These are phyloP conservation scores for Coenonympha arcania DNA, from an alignment of 2,888 invertebrate species.

Conservation along the genomic window DNA sequence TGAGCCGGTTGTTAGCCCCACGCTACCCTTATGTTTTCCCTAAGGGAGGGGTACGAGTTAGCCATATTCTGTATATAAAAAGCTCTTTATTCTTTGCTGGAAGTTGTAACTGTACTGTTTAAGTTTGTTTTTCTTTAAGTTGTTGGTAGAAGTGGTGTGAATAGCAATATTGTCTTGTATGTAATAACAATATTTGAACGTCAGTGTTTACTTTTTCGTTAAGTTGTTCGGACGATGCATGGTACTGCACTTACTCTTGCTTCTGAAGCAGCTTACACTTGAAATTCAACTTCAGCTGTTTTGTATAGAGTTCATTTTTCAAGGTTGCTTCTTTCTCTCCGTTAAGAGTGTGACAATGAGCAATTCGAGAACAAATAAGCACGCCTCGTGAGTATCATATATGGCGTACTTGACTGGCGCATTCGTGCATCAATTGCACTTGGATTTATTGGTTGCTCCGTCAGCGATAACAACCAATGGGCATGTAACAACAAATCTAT, in stretches of 20 bases:
- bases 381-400: constrained; percentile 24
- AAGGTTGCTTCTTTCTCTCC: constrained; percentile 3
- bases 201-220: background rate
- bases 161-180: constrained; percentile 6
- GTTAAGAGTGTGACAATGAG: constrained; percentile 26
- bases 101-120: background rate
- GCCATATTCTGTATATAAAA: too few species aligned
- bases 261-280: background rate
- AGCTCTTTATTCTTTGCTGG: too few species aligned
- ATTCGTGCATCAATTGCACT: constrained; percentile 25
- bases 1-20: too few species aligned
- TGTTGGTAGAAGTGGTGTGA: background rate
- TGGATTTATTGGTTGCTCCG: constrained; percentile 19
- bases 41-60: too few species aligned
- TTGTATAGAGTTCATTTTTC: constrained; percentile 1
- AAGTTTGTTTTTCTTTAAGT: background rate
- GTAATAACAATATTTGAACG: constrained; percentile 6
- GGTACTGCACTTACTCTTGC: background rate
- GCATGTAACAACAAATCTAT: constrained; percentile 14
- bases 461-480: constrained; percentile 20
- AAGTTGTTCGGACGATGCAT: constrained; percentile 3
- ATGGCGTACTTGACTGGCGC: constrained; percentile 21
- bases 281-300: background rate
- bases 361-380: constrained; percentile 23
- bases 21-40: too few species aligned